phyloP scores from a whole-genome alignment of 2,888 invertebrate species.

The Hyppa rectilinea region DNA sequence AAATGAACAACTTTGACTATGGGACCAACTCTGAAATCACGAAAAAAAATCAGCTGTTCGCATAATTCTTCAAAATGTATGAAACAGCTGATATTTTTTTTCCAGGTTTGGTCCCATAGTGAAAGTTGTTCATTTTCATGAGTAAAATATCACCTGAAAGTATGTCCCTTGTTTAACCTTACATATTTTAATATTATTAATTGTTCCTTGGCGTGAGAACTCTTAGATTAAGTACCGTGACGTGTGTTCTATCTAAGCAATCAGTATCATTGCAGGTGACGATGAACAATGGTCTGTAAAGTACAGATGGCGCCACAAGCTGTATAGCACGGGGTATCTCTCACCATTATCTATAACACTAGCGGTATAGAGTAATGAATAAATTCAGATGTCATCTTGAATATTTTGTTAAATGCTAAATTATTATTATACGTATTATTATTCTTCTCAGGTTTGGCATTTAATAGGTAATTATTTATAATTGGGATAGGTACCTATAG shows the following conservation, averaged over 20 bases:
- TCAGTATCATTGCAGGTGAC: conserved; percentile 63
- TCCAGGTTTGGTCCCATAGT: too few species aligned
- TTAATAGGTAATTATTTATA: neutral
- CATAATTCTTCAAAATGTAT: too few species aligned
- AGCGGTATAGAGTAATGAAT: conserved; percentile 66
- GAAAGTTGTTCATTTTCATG: too few species aligned
- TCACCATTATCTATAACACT: conserved; percentile 85
- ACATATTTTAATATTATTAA: too few species aligned
- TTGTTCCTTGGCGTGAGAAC: neutral
- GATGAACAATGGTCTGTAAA: conserved; percentile 60
- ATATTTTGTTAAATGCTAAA: neutral
- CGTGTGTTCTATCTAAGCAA: conserved; percentile 20
- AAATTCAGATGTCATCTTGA: conserved; percentile 52
- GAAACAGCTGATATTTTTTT: too few species aligned
- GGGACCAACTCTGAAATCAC: too few species aligned
- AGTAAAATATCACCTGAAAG: too few species aligned
- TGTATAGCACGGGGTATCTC: conserved; percentile 85
- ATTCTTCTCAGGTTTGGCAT: neutral
- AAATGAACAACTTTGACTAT: too few species aligned
- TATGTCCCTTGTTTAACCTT: too few species aligned
- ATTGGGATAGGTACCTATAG: neutral
- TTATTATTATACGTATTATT: neutral
- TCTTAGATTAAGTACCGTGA: conserved; percentile 5
- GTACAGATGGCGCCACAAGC: conserved; percentile 84
- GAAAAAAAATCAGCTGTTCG: too few species aligned